Evolutionary conservation across 2,888 invertebrate species (phyloP), one percentile per base, ranked within the genome.

Genomic region (Patella depressa): DNA sequence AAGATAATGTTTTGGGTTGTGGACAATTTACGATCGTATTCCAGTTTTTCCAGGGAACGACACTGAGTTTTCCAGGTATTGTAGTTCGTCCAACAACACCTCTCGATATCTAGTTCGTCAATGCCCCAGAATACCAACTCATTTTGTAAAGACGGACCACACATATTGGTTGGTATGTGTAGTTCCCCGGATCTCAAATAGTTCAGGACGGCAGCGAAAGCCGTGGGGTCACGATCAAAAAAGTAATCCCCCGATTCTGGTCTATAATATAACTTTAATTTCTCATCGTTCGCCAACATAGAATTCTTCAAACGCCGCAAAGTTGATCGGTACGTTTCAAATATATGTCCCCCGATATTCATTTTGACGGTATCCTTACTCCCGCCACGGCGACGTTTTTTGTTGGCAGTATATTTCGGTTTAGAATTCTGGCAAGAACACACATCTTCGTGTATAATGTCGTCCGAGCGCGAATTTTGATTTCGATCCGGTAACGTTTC

Each of bases 101-200:
- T 82, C 82, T 89, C 88, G 24, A 90, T 90, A 77, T 88, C 86
- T 55, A 84, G 83, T 80, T 90, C 90, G 17, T 89, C 88, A 15
- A 90, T 86, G 11, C 89, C 89, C 90, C 90, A 90, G 78, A 88
- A 90, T 74, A 88, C 83, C 73, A 90, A 86, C 80, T 90, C 90
- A 34, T 85, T 83, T 84, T 88, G 86, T 7, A 89, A 81, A 2
- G 88, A 85, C 12, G 90, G 90, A 9, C 89, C 89, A 80, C 90
- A 90, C 77, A 89, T 82, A 73, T 87, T 86, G 11, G 88, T 88
- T 0, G 90, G 89, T 53, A 89, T 82, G 79, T 90, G 90, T 34
- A 90, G 85, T 78, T 90, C 89, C 9, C 89, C 89, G 17, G 89
- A 89, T 73, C 90, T 80, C 53, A 89, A 80, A 78, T 88, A 89